phyloP scores from a whole-genome alignment of 2,888 invertebrate genomes.

The Pollenia amentaria region DNA sequence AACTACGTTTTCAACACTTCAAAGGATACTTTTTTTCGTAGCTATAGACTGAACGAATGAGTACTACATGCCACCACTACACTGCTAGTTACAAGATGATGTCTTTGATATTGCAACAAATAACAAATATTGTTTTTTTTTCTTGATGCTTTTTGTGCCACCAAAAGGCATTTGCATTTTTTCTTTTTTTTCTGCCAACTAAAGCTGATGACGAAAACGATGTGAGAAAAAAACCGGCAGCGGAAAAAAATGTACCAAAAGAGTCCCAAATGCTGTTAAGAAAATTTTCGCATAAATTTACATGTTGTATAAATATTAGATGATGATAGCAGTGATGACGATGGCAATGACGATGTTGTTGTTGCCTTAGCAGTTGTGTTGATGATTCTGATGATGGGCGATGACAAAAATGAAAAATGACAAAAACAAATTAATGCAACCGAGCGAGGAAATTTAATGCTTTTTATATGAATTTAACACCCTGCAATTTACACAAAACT shows the following conservation, averaged over 20 bases:
- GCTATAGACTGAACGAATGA: background rate
- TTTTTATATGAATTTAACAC: conserved; percentile 69
- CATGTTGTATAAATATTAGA: conserved; percentile 70
- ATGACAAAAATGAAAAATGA: conserved; percentile 67
- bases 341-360: conserved; percentile 43
- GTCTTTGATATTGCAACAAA: conserved; percentile 63
- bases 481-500: conserved; percentile 54
- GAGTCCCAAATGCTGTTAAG: conserved; percentile 70
- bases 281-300: conserved; percentile 73
- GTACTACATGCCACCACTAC: background rate
- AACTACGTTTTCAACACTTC: conserved; percentile 60
- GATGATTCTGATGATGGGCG: conserved; percentile 41
- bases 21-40: conserved; percentile 41
- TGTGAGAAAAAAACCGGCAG: background rate
- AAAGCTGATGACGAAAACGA: conserved; percentile 19
- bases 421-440: conserved; percentile 72
- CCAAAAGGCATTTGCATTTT: conserved; percentile 65
- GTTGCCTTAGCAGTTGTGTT: conserved; percentile 11
- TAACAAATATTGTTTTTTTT: conserved; percentile 14
- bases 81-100: conserved; percentile 34
- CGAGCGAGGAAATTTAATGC: conserved; percentile 72
- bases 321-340: conserved; percentile 55
- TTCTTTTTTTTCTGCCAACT: conserved; percentile 26
- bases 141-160: conserved; percentile 2
- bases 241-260: conserved; percentile 36